Base-by-base conservation (phyloP, 2,888 invertebrate genomes). In the Nasonovia ribisnigri region DNA sequence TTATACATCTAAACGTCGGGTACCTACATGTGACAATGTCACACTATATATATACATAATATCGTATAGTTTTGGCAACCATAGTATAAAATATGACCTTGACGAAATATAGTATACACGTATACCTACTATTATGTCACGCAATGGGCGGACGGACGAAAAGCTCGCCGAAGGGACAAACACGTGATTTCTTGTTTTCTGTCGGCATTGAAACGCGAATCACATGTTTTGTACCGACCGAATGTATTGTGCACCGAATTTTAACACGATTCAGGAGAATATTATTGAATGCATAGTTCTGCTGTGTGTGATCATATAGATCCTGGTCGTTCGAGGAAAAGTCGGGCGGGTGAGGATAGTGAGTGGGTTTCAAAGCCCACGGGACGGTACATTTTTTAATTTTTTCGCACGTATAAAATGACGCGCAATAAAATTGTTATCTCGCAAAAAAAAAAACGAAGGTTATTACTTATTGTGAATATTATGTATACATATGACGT, bases 131-230 rank as follows among this genome's bases (percentile, higher is more conserved):
- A 54, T 54, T 54, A 54, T 54, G 87, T 48, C 87, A 48, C 16
- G 48, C n/a, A 46, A 48, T 11, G n/a, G 13, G 46, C 5, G 29
- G 46, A 29, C 29, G 46, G 87, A n/a, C 87, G n/a, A 48, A 87
- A 87, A 46, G 48, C 29, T 1, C n/a, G 20, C 29, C 46, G 29
- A 87, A 46, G n/a, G 46, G 87, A 87, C 87, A 48, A 87, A n/a
- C 87, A 46, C 87, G 48, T 87, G 87, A 48, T n/a, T 87, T 87
- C 48, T 87, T 48, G 43, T 77, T 77, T 77, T 77, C n/a, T 3
- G 5, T 43, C 46, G 46, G 29, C n/a, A 29, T 6, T 16, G n/a
- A 6, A 48, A n/a, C 46, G 29, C 29, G 29, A 84, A 84, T 43
- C 84, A 43, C 87, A 77, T 77, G 77, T 77, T 77, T 77, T 0